These are phyloP conservation scores for Meleagris gallopavo DNA, from an alignment of 2,113 vertebrate genomes.

Conservation along the genomic window DNA sequence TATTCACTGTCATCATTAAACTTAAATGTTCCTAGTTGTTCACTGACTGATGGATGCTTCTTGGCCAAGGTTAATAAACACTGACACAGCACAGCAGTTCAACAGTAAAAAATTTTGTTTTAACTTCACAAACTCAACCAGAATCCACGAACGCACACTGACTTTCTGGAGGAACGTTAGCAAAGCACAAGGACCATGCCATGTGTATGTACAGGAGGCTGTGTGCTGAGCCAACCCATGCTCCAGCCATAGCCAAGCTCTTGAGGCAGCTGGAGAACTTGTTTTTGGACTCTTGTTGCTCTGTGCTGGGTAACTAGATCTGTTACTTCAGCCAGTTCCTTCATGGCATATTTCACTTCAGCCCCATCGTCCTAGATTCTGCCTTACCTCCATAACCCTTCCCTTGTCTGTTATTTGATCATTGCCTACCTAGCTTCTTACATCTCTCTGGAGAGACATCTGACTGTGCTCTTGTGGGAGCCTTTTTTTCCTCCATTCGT, in stretches of 20 bases:
- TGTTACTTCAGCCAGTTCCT: not conserved
- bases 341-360: not conserved
- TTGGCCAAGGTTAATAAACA: constrained; percentile 10
- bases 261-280: not conserved
- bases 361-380: not conserved
- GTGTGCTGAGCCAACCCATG: not conserved
- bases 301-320: not conserved
- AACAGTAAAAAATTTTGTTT: not conserved
- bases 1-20: not conserved
- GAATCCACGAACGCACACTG: not conserved
- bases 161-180: not conserved
- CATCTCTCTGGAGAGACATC: not conserved
- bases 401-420: not conserved
- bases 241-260: not conserved
- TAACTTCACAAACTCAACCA: not conserved
- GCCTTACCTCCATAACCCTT: not conserved
- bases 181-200: not conserved
- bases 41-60: not conserved
- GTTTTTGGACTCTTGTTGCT: not conserved
- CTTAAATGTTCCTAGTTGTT: not conserved
- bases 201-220: not conserved
- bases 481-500: not conserved
- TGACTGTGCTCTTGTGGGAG: not conserved
- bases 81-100: not conserved
- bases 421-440: not conserved